Evolutionary conservation across 2,797 vertebrate genomes (phyloP).

Genomic region (Tinamus major): DNA sequence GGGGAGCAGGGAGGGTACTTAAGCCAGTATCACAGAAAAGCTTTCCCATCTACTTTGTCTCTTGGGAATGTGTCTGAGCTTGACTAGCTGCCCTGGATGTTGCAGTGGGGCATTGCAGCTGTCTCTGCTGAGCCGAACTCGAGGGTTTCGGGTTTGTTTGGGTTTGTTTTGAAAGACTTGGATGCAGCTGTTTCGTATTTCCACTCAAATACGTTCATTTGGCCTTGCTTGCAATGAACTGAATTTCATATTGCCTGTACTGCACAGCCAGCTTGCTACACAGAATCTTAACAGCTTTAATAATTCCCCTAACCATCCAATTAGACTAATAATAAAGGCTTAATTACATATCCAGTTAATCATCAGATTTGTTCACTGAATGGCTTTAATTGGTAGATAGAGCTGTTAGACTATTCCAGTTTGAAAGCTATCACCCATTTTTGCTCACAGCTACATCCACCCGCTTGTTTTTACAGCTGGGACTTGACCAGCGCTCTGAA

Average conservation of each 20-base stretch:
- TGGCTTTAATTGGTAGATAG: slow-evolving; percentile 72
- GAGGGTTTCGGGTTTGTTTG: slow-evolving; percentile 46
- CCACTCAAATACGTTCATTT: slow-evolving; percentile 58
- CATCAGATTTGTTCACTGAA: slow-evolving; percentile 73
- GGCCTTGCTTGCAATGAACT: slow-evolving; percentile 68
- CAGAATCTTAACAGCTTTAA: slow-evolving; percentile 74
- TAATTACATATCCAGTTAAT: slow-evolving; percentile 75
- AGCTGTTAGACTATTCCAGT: slow-evolving; percentile 51
- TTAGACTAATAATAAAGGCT: slow-evolving; percentile 77
- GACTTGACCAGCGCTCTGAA: slow-evolving; percentile 23
- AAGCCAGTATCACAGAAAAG: neutral
- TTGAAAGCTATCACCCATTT: slow-evolving; percentile 53
- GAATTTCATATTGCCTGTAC: slow-evolving; percentile 69
- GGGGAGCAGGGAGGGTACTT: neutral
- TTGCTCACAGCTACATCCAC: slow-evolving; percentile 48
- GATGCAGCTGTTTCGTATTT: slow-evolving; percentile 56
- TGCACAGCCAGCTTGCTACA: slow-evolving; percentile 64
- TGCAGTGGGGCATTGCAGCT: neutral
- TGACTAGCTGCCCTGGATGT: neutral
- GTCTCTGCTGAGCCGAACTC: slow-evolving; percentile 15
- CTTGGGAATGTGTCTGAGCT: neutral
- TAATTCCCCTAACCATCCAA: slow-evolving; percentile 78
- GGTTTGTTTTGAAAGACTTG: slow-evolving; percentile 53
- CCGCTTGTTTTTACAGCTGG: neutral
- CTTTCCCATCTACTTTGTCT: neutral